Evolutionary conservation across 1,140 invertebrate genomes (phyloP).

Genomic region (Trachymyrmex septentrionalis): DNA sequence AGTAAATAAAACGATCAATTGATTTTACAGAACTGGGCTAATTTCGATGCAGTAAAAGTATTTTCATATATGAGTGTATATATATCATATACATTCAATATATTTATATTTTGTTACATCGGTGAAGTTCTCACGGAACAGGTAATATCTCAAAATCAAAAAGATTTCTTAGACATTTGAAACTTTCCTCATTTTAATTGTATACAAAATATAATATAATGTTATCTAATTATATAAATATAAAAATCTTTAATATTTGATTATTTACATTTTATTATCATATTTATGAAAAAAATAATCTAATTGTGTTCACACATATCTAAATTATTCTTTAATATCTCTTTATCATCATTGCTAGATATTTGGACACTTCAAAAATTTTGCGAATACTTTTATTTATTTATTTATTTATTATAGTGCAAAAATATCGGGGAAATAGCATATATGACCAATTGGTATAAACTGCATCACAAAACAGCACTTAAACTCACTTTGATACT

Average conservation of each 20-base stretch:
- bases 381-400: neutral
- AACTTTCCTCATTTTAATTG: neutral
- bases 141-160: conserved; percentile 61
- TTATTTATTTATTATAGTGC: conserved; percentile 60
- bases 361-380: neutral
- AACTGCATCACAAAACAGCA: conserved; percentile 60
- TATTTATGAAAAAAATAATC: neutral
- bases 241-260: neutral
- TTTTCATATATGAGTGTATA: neutral
- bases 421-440: conserved; percentile 63
- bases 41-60: conserved; percentile 33
- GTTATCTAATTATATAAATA: neutral
- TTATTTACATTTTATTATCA: neutral
- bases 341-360: neutral
- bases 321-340: neutral
- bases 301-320: neutral
- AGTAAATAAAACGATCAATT: neutral
- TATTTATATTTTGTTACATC: conserved; percentile 78
- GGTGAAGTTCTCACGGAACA: conserved; percentile 73
- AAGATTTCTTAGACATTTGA: neutral
- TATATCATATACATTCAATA: conserved; percentile 59
- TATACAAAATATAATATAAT: neutral
- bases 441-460: conserved; percentile 76
- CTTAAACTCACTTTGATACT: conserved; percentile 71
- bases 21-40: conserved; percentile 73